Conservation (phyloP, 1,140 invertebrate genomes). For the Aplysia californica region DNA sequence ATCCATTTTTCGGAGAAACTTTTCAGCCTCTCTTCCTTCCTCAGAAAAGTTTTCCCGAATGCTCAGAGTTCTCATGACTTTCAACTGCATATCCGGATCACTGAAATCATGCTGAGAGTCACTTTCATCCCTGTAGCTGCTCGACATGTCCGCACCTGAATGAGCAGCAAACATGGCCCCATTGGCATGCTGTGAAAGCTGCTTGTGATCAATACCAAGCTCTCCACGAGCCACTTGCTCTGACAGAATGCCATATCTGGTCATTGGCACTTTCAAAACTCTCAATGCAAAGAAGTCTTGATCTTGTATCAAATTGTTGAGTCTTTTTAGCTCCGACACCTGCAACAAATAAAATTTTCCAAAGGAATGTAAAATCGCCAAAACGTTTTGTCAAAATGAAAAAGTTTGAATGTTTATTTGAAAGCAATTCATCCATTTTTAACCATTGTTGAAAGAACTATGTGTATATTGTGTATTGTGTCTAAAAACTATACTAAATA, state of each 20-base stretch:
- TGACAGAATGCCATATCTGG: slow-evolving; percentile 48
- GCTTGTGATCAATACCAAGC: too few relatives aligned
- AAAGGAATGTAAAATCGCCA: too few relatives aligned
- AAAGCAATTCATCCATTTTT: too few relatives aligned
- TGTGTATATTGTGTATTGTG: too few relatives aligned
- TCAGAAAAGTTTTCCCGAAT: slow-evolving; percentile 47
- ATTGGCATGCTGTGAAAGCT: neutral
- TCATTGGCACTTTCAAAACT: slow-evolving; percentile 58
- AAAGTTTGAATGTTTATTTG: too few relatives aligned
- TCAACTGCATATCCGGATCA: slow-evolving; percentile 52
- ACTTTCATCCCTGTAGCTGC: slow-evolving; percentile 1
- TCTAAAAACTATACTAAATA: too few relatives aligned
- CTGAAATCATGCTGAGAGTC: slow-evolving; percentile 46
- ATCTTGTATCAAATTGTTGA: slow-evolving; percentile 60
- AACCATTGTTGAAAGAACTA: too few relatives aligned
- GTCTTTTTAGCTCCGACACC: slow-evolving; percentile 61
- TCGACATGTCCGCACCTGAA: neutral
- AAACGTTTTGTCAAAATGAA: too few relatives aligned
- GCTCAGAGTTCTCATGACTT: slow-evolving; percentile 55
- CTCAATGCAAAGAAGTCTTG: slow-evolving; percentile 60
- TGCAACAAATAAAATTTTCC: slow-evolving; percentile 34
- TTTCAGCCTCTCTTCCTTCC: slow-evolving; percentile 49
- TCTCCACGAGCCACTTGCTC: slow-evolving; percentile 36
- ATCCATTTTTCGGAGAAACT: slow-evolving; percentile 59
- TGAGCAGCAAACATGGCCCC: neutral